A percentile compares a stretch with the other conserved stretches of the same genome.
These are phyloP conservation scores for Zeus faber DNA, from an alignment of 2,113 vertebrate genomes.

Conservation along the genomic window DNA sequence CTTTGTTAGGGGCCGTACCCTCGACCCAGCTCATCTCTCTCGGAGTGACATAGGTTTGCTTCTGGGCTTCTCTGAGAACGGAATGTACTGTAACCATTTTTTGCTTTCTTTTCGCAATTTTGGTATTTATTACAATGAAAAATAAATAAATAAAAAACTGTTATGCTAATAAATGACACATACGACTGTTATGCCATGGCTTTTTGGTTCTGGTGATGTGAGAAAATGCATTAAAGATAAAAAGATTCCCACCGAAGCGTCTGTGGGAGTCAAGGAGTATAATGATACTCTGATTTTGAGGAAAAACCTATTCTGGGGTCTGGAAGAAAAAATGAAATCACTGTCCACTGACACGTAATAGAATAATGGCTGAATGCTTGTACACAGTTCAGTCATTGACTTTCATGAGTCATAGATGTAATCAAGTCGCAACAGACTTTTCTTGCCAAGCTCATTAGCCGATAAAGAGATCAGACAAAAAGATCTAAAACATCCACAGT, in stretches of 20 bases:
- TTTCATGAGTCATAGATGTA: background rate
- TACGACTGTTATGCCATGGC: conserved; percentile 47
- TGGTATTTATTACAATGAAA: conserved; percentile 66
- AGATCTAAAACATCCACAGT: background rate
- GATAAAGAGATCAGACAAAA: background rate
- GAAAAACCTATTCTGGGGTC: too few species aligned
- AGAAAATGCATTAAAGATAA: too few species aligned
- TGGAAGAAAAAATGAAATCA: too few species aligned
- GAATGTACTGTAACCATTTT: conserved; percentile 70
- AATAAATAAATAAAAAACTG: too few species aligned
- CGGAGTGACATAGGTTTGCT: conserved; percentile 43
- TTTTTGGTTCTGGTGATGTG: conserved; percentile 10
- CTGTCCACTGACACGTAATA: too few species aligned
- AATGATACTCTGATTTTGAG: too few species aligned
- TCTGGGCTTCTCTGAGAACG: conserved; percentile 54
- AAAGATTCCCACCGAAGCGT: too few species aligned
- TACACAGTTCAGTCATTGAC: background rate
- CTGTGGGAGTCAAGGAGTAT: background rate
- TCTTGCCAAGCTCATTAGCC: background rate
- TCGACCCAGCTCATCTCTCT: too few species aligned
- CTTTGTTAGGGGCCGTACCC: too few species aligned
- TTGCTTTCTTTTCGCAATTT: conserved; percentile 49
- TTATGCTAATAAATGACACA: conserved; percentile 71
- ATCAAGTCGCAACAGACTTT: background rate
- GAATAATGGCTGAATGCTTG: background rate